A percentile compares a stretch with the other conserved stretches of the same genome.
Conservation (phyloP, 2,888 invertebrate species). For the Blera fallax region DNA sequence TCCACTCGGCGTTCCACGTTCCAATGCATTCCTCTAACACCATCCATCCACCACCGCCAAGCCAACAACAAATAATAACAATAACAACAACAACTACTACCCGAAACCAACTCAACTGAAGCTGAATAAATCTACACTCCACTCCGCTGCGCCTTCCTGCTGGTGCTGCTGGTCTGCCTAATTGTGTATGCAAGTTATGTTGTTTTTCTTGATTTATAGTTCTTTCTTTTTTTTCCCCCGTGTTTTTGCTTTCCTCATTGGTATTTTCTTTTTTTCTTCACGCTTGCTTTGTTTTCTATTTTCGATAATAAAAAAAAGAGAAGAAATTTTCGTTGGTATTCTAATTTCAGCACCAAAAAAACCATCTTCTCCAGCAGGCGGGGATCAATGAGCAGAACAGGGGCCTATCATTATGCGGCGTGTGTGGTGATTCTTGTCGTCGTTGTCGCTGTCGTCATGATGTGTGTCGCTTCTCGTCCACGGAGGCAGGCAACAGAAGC, state of each 20-base stretch:
- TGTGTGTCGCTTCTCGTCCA: conserved; percentile 15
- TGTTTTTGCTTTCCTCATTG: conserved; percentile 59
- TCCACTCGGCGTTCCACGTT: conserved; percentile 36
- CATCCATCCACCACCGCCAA: background rate
- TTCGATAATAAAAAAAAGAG: conserved; percentile 34
- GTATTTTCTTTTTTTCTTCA: conserved; percentile 46
- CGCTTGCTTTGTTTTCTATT: conserved; percentile 61
- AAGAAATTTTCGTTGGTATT: conserved; percentile 47
- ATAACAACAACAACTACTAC: background rate
- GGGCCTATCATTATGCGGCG: conserved; percentile 53
- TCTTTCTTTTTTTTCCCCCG: conserved; percentile 50
- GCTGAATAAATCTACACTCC: conserved; percentile 6
- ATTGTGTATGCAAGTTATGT: conserved; percentile 69
- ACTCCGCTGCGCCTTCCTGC: background rate
- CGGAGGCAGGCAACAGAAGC: conserved; percentile 34
- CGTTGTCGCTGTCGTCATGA: background rate
- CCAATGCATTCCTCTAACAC: conserved; percentile 36
- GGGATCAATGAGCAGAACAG: conserved; percentile 44
- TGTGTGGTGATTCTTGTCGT: conserved; percentile 46
- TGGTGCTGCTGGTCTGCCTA: conserved; percentile 13
- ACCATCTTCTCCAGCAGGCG: conserved; percentile 4
- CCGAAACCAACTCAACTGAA: conserved; percentile 1
- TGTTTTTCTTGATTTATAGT: conserved; percentile 70
- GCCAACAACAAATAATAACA: conserved; percentile 22
- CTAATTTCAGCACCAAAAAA: conserved; percentile 67